These are phyloP conservation scores for Aegotheles bennettii DNA, from an alignment of 2,113 vertebrate species.

Conservation along the genomic window DNA sequence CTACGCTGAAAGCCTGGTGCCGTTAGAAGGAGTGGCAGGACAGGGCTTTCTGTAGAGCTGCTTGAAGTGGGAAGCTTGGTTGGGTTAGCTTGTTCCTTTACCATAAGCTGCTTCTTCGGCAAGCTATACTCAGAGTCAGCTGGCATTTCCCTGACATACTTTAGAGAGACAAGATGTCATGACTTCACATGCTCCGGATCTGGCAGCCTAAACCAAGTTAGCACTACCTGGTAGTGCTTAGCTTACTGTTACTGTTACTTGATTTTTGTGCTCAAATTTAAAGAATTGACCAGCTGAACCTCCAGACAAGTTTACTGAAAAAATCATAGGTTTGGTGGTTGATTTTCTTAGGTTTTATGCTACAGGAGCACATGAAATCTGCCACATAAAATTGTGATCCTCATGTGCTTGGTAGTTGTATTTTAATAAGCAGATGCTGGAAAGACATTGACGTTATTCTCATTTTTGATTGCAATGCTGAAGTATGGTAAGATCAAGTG, in stretches of 20 bases:
- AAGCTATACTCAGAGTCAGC: background rate
- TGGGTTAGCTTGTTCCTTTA: background rate
- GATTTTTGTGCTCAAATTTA: background rate
- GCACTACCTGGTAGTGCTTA: background rate
- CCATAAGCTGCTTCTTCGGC: background rate
- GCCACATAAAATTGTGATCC: background rate
- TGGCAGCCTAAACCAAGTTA: background rate
- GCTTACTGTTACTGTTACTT: background rate
- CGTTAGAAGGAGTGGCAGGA: background rate
- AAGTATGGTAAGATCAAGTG: background rate
- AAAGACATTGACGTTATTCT: background rate
- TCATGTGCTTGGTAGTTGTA: background rate
- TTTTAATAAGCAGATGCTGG: background rate
- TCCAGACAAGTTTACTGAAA: background rate
- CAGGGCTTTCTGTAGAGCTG: background rate
- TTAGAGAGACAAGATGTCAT: background rate
- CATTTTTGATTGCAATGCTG: background rate
- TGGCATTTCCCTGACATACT: background rate
- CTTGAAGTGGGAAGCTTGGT: accelerated
- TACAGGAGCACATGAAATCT: background rate
- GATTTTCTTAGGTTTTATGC: background rate
- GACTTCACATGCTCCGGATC: background rate
- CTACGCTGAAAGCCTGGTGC: accelerated
- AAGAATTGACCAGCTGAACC: background rate
- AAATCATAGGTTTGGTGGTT: background rate